phyloP scores from a whole-genome alignment of 2,797 vertebrate species.

The Semotilus atromaculatus region DNA sequence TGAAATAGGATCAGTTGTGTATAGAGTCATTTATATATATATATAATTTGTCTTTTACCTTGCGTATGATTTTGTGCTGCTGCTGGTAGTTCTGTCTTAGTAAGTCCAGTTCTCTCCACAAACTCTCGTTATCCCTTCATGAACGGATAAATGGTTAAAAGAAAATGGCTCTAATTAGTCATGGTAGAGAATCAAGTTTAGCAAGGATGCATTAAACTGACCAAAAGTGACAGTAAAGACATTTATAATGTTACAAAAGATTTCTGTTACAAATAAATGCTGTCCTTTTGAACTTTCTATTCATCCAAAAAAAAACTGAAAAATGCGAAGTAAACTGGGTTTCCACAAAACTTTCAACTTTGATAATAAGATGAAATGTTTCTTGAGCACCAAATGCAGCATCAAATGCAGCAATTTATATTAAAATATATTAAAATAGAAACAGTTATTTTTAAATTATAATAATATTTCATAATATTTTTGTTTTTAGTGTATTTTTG shows the following conservation, averaged over 20 bases:
- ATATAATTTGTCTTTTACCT: constrained; percentile 42
- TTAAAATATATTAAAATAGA: not conserved
- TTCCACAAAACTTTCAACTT: not conserved
- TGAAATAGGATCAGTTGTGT: not conserved
- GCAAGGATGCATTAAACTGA: not conserved
- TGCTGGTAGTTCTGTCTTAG: constrained; percentile 58
- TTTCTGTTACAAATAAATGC: not conserved
- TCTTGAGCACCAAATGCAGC: not conserved
- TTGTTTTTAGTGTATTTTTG: not conserved
- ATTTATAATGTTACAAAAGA: not conserved
- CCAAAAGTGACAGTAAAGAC: not conserved
- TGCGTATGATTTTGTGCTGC: constrained; percentile 59
- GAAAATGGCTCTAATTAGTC: not conserved
- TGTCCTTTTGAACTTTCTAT: not conserved
- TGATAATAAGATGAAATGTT: not conserved
- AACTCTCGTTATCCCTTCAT: constrained; percentile 56
- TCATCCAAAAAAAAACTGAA: not conserved
- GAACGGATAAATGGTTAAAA: not conserved
- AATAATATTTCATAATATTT: not conserved
- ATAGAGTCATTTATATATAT: not conserved
- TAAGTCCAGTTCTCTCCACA: constrained; percentile 58
- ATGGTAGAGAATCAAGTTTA: not conserved
- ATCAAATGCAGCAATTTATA: not conserved
- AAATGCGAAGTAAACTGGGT: not conserved
- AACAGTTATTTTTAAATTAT: not conserved